Base-by-base conservation (phyloP, 2,888 invertebrate genomes). In the Heliconius charithonia region DNA sequence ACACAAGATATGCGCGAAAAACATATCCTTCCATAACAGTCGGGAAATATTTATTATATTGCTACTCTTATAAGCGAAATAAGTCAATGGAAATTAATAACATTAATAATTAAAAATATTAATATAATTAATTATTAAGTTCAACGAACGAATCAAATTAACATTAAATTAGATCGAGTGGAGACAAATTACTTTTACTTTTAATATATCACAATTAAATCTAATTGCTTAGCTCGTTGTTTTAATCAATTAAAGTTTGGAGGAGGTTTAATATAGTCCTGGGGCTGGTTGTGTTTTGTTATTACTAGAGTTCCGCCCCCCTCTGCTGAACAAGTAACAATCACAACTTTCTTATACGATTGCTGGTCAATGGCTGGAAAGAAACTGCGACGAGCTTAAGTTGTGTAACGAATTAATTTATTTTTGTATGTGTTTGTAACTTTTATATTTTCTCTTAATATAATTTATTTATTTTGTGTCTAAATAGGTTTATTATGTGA, bases 281-380 rank as follows among this genome's bases (percentile, higher is more conserved):
- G 25, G 51, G 67, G 27, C 41, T 25, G 7, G 59, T 62, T 73
- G 29, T 62, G n/a, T 56, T 72, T 73, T 62, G 12, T 73, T 67
- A 41, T 45, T 29, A 74, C 32, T 13, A 41, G n/a, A 3, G 13
- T 62, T 78, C 29, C 29, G 10, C 45, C 77, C 45, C 41, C 73
- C 73, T 4, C 62, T 19, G n/a, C 67, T 56, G 41, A 78, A 67
- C 59, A 74, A 67, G 67, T 73, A 62, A 45, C 73, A 78, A 78
- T 78, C 77, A 78, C n/a, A 78, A 78, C 59, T 78, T 78, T 78
- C 67, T 67, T 27, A 13, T 67, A 66, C 19, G 2, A 66, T 59
- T 12, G n/a, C 59, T 78, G 66, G 67, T 59, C 27, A 78, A 62
- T 73, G 77, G 22, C 72, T 29, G 71, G 56, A 19, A 72, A 27